phyloP scores from a whole-genome alignment of 1,140 invertebrate species.

The Whitmania pigra region DNA sequence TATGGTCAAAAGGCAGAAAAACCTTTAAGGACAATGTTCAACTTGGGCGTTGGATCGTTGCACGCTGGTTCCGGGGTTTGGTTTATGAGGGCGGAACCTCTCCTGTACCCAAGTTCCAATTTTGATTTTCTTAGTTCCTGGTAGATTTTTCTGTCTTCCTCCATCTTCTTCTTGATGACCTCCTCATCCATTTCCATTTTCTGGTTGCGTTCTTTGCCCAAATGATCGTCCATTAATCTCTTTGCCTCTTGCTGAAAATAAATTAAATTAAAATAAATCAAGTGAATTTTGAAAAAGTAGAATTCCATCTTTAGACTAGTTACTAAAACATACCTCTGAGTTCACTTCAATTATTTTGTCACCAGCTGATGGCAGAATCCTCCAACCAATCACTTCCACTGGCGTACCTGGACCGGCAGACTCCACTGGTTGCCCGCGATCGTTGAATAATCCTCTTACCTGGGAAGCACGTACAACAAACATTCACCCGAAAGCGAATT shows the following conservation, averaged over 20 bases:
- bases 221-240: slow-evolving; percentile 55
- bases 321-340: slow-evolving; percentile 18
- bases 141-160: slow-evolving; percentile 56
- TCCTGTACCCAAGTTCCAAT: slow-evolving; percentile 40
- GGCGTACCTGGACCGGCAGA: slow-evolving; percentile 65
- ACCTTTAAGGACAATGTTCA: slow-evolving; percentile 34
- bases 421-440: slow-evolving; percentile 54
- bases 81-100: slow-evolving; percentile 26
- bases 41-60: slow-evolving; percentile 27
- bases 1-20: neutral
- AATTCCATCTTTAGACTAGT: too few relatives aligned
- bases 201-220: slow-evolving; percentile 47
- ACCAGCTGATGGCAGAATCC: slow-evolving; percentile 64
- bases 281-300: too few relatives aligned
- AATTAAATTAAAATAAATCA: too few relatives aligned
- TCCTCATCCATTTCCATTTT: slow-evolving; percentile 53
- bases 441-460: slow-evolving; percentile 68
- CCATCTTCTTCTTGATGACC: slow-evolving; percentile 54
- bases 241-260: slow-evolving; percentile 48
- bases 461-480: slow-evolving; percentile 29
- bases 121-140: slow-evolving; percentile 51
- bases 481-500: too few relatives aligned
- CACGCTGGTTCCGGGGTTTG: slow-evolving; percentile 24
- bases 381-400: slow-evolving; percentile 59
- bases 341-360: slow-evolving; percentile 51